Evolutionary conservation across 2,888 invertebrate genomes (phyloP).

Genomic region (Zhuqinia jingwanae): DNA sequence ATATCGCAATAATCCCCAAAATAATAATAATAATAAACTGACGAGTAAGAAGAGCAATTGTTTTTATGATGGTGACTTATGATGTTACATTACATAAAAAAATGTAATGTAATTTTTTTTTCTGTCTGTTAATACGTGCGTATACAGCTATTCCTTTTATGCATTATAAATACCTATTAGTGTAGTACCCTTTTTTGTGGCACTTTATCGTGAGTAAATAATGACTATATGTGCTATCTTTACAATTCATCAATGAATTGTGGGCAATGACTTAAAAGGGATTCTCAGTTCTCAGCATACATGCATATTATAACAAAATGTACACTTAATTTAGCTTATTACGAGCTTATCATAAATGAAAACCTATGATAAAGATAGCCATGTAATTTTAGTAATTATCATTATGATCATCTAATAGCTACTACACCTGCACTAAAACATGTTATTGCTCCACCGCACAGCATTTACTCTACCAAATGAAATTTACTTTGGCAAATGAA

Average conservation of each 20-base stretch:
- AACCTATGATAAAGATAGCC: not conserved
- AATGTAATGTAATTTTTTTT: no score
- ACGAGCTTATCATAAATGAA: no score
- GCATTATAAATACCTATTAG: no score
- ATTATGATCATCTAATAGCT: conserved; percentile 1
- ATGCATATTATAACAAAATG: no score
- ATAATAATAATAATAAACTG: not conserved
- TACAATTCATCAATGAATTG: conserved; percentile 16
- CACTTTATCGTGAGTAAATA: not conserved
- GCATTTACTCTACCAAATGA: not conserved
- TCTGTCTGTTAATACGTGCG: no score
- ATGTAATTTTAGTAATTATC: not conserved
- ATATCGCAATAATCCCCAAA: conserved; percentile 49
- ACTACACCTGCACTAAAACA: not conserved
- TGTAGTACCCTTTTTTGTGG: not conserved
- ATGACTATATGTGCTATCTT: not conserved
- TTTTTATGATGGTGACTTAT: no score
- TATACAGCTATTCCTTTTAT: no score
- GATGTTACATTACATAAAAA: not conserved
- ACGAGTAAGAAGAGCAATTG: not conserved
- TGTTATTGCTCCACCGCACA: not conserved
- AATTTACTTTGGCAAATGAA: conserved; percentile 13
- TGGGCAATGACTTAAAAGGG: not conserved
- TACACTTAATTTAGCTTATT: not conserved
- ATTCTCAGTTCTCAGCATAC: no score